phyloP scores from a whole-genome alignment of 2,797 vertebrate genomes.

The Hirundo rustica region DNA sequence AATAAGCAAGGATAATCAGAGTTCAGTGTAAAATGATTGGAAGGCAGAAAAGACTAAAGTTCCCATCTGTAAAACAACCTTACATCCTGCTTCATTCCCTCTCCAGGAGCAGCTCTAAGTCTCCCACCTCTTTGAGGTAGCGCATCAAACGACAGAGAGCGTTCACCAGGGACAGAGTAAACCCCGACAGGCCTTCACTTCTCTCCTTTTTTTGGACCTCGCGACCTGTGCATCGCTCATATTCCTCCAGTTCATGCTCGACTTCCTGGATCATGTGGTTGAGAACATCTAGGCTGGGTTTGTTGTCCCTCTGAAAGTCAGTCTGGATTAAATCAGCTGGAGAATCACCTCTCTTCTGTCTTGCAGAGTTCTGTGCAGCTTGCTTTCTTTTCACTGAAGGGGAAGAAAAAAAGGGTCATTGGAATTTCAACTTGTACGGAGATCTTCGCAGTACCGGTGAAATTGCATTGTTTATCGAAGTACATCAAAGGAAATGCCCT shows the following conservation, averaged over 20 bases:
- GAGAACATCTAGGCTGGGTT: constrained; percentile 83
- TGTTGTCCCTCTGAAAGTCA: constrained; percentile 66
- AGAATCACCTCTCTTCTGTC: constrained; percentile 21
- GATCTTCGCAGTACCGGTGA: not conserved
- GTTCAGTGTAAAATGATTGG: not conserved
- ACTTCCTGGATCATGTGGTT: constrained; percentile 86
- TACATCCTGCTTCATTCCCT: not conserved
- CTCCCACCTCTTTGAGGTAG: constrained; percentile 85
- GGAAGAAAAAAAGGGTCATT: not conserved
- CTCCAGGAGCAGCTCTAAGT: not conserved
- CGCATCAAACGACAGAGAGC: constrained; percentile 84
- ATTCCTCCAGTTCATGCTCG: constrained; percentile 84
- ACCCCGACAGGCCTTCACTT: constrained; percentile 83
- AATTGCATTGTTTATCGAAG: not conserved
- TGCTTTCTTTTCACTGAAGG: constrained; percentile 71
- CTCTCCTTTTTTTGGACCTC: constrained; percentile 51
- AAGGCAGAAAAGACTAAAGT: not conserved
- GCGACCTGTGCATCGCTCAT: constrained; percentile 68
- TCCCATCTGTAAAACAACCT: not conserved
- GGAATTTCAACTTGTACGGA: not conserved
- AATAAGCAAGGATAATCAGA: not conserved
- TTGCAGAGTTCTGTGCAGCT: not conserved
- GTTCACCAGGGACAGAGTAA: constrained; percentile 87
- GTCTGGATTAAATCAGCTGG: constrained; percentile 47
- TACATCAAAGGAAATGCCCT: not conserved